These are phyloP conservation scores for Gnathonemus echidnorhynchus DNA, from an alignment of 2,113 vertebrate genomes.

Conservation along the genomic window DNA sequence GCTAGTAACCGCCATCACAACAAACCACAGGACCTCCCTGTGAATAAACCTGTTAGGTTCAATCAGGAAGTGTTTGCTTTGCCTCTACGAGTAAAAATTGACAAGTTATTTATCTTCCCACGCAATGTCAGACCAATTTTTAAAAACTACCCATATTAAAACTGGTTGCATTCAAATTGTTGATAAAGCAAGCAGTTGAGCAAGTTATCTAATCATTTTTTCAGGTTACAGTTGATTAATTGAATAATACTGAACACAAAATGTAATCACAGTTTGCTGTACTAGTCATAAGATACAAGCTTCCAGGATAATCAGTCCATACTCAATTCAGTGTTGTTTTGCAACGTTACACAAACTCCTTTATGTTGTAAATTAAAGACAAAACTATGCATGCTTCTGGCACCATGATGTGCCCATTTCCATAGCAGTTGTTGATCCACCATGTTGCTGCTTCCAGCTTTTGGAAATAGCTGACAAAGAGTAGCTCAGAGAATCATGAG, in stretches of 20 bases:
- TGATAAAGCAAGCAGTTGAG: background rate
- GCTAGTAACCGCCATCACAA: constrained; percentile 34
- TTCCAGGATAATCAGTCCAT: background rate
- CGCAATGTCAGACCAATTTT: background rate
- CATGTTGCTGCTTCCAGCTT: constrained; percentile 36
- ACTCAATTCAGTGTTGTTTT: constrained; percentile 24
- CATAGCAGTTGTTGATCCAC: constrained; percentile 23
- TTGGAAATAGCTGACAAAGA: constrained; percentile 39
- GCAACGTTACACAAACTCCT: constrained; percentile 28
- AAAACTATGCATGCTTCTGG: background rate
- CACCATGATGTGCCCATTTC: constrained; percentile 19
- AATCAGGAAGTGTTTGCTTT: constrained; percentile 26
- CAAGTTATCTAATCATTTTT: background rate
- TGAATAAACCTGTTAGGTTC: constrained; percentile 33
- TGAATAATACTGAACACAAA: background rate
- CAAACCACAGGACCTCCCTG: constrained; percentile 30
- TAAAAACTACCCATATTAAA: background rate
- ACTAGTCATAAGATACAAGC: background rate
- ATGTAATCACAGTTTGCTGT: background rate
- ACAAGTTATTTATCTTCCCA: background rate
- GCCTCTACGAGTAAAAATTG: background rate
- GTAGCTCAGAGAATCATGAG: constrained; percentile 35
- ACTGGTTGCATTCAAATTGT: background rate
- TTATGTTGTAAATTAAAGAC: constrained; percentile 29
- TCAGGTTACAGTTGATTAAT: background rate